These are phyloP conservation scores for Sphaeramia orbicularis DNA, from an alignment of 2,797 vertebrate species.

Conservation along the genomic window DNA sequence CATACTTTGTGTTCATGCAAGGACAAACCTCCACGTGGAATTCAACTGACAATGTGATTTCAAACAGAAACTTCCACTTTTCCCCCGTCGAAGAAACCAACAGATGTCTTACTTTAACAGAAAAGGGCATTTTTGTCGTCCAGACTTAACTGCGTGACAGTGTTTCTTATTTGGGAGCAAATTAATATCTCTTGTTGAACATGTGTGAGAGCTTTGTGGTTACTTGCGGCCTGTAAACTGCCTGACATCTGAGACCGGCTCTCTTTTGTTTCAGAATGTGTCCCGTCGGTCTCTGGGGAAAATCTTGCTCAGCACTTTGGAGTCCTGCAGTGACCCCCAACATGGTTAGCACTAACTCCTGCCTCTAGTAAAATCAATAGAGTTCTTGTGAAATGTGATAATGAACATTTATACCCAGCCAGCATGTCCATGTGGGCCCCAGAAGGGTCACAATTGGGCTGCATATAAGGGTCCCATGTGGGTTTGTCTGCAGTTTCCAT, in stretches of 20 bases:
- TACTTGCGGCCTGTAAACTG: conserved; percentile 29
- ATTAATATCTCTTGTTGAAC: conserved; percentile 28
- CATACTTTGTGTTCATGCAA: conserved; percentile 6
- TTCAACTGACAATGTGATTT: neutral
- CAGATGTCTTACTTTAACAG: conserved; percentile 4
- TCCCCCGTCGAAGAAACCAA: neutral
- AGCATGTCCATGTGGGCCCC: too few relatives aligned
- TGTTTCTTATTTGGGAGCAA: conserved; percentile 24
- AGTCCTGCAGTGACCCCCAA: conserved; percentile 87
- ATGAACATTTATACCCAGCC: conserved; percentile 40
- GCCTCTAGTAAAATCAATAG: conserved; percentile 39
- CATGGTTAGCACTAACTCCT: conserved; percentile 83
- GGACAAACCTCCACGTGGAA: neutral
- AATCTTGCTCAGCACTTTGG: conserved; percentile 93
- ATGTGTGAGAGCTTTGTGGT: conserved; percentile 20
- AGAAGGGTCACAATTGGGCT: too few relatives aligned
- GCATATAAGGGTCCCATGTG: too few relatives aligned
- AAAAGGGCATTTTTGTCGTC: too few relatives aligned
- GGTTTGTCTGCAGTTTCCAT: too few relatives aligned
- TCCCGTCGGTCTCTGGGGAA: conserved; percentile 92
- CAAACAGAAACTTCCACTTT: conserved; percentile 10
- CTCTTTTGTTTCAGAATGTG: conserved; percentile 85
- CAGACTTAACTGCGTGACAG: neutral
- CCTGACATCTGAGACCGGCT: conserved; percentile 35
- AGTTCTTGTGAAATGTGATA: conserved; percentile 37